A percentile compares a stretch with the other conserved stretches of the same genome.
Conservation (phyloP, 1,140 invertebrate species). For the Aphis gossypii region DNA sequence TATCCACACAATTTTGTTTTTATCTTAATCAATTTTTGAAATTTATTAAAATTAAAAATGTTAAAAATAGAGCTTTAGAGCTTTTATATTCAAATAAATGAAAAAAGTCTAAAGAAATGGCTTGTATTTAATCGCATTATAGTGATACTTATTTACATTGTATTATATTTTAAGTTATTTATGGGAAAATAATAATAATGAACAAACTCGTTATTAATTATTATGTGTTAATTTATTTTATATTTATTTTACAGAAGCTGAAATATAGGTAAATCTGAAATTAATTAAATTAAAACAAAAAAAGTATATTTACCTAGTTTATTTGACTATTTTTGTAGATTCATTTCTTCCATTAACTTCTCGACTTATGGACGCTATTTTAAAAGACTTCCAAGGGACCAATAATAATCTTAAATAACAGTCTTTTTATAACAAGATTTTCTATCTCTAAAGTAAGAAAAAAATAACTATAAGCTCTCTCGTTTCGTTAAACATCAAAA, state of each 20-base stretch:
- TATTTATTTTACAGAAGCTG: background rate
- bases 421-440: conserved; percentile 26
- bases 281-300: background rate
- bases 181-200: background rate
- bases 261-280: background rate
- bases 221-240: background rate
- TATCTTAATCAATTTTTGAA: background rate
- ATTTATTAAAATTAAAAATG: background rate
- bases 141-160: background rate
- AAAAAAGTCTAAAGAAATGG: background rate
- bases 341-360: conserved; percentile 8
- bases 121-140: background rate
- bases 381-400: conserved; percentile 33
- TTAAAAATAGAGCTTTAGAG: background rate
- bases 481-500: conserved; percentile 35
- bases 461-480: conserved; percentile 19
- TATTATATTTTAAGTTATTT: background rate
- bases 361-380: background rate
- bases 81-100: too few species aligned
- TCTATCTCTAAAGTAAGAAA: conserved; percentile 13
- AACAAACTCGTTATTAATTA: background rate
- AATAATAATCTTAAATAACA: conserved; percentile 22
- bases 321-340: background rate
- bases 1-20: background rate
- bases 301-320: background rate